These are phyloP conservation scores for Monopis laevigella DNA, from an alignment of 2,888 invertebrate genomes.

Conservation along the genomic window DNA sequence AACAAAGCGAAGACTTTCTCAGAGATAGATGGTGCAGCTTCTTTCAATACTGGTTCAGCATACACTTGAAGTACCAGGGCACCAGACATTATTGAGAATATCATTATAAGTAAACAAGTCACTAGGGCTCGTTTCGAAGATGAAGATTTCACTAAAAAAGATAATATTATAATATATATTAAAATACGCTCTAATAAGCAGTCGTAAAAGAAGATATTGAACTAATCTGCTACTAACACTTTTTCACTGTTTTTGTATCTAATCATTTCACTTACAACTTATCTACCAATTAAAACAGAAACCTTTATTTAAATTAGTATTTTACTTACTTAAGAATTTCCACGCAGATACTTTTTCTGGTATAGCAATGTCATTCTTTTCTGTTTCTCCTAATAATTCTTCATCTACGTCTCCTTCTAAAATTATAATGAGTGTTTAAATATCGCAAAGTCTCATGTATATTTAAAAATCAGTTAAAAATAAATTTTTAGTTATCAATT, in stretches of 20 bases:
- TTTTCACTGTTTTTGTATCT: too few relatives aligned
- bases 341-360: constrained; percentile 24
- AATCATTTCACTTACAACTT: too few relatives aligned
- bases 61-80: constrained; percentile 48
- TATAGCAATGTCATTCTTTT: constrained; percentile 3
- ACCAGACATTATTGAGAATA: constrained; percentile 43
- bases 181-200: too few relatives aligned
- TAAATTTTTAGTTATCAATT: too few relatives aligned
- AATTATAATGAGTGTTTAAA: constrained; percentile 18
- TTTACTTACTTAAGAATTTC: constrained; percentile 33
- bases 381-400: constrained; percentile 24
- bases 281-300: too few relatives aligned
- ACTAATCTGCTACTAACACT: too few relatives aligned
- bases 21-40: constrained; percentile 46
- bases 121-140: constrained; percentile 32
- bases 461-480: too few relatives aligned
- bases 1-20: constrained; percentile 45
- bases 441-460: too few relatives aligned
- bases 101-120: constrained; percentile 33
- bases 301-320: too few relatives aligned
- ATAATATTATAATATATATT: neutral
- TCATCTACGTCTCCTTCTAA: constrained; percentile 26
- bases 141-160: constrained; percentile 30
- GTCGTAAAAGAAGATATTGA: too few relatives aligned
- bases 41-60: constrained; percentile 46